A percentile compares a stretch with the other conserved stretches of the same genome.
Conservation (phyloP, 2,888 invertebrate genomes). For the Podotricha telesiphe region DNA sequence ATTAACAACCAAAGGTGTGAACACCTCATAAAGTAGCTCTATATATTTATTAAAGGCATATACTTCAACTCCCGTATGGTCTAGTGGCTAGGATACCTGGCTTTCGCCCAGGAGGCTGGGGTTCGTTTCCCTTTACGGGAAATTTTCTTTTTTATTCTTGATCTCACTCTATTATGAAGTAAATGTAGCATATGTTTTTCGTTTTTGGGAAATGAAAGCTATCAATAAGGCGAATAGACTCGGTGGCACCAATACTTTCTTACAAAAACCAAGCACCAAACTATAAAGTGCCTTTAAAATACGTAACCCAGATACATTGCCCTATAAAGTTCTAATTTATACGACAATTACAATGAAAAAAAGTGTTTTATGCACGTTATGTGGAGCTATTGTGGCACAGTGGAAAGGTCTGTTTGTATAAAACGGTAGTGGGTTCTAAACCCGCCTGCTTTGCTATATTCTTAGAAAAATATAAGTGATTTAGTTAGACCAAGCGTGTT, state of each 20-base stretch:
- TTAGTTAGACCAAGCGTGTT: no score
- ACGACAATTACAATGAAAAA: background rate
- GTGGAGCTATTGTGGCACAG: background rate
- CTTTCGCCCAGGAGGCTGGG: conserved; percentile 90
- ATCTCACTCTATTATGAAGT: background rate
- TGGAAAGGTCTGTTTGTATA: background rate
- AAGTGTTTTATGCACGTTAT: background rate
- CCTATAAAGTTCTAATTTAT: background rate
- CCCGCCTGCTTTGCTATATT: no score
- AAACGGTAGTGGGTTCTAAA: background rate
- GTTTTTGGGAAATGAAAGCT: no score
- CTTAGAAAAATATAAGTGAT: no score
- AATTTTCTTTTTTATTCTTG: conserved; percentile 44
- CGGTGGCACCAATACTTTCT: background rate
- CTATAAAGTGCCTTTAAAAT: background rate
- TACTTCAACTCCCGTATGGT: conserved; percentile 80
- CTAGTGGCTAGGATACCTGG: conserved; percentile 89
- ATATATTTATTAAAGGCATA: background rate
- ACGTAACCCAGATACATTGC: background rate
- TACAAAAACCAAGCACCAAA: background rate
- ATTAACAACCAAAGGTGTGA: no score
- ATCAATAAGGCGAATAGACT: no score
- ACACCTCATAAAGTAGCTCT: background rate
- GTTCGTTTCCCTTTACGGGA: conserved; percentile 89
- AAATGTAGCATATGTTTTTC: no score